Conservation (phyloP, 2,113 vertebrate species). For the Tupaia chinensis region DNA sequence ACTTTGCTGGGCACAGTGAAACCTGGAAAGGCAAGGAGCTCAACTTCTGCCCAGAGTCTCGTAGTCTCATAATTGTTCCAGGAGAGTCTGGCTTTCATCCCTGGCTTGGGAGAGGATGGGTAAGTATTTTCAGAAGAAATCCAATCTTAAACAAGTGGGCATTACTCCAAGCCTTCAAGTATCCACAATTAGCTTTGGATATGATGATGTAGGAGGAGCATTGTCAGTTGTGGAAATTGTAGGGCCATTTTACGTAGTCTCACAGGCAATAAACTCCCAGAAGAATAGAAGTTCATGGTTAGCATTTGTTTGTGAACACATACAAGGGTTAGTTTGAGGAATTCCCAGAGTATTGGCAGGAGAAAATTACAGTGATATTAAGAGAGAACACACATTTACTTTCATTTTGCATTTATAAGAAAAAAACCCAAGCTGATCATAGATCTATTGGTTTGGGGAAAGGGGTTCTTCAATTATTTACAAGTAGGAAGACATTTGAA, state of each 20-base stretch:
- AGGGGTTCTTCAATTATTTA: conserved; percentile 24
- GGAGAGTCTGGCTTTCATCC: neutral
- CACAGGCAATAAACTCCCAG: neutral
- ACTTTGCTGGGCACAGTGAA: neutral
- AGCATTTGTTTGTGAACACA: neutral
- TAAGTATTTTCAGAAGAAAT: neutral
- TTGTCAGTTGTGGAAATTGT: neutral
- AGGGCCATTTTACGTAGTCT: neutral
- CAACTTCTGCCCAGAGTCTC: neutral
- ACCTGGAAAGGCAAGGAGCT: neutral
- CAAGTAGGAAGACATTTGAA: neutral
- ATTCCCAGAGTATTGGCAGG: neutral
- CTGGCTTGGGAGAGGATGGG: neutral
- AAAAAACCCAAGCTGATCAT: neutral
- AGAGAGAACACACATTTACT: neutral
- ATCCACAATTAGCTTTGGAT: neutral
- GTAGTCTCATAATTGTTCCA: neutral
- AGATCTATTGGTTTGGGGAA: conserved; percentile 21
- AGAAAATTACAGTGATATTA: neutral
- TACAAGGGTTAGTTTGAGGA: neutral
- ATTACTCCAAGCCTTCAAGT: neutral
- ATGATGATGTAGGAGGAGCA: neutral
- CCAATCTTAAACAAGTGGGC: neutral
- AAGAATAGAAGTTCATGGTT: neutral
- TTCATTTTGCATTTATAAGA: conserved; percentile 20